Conservation (phyloP, 2,797 vertebrate genomes). For the Chelidonichthys spinosus region DNA sequence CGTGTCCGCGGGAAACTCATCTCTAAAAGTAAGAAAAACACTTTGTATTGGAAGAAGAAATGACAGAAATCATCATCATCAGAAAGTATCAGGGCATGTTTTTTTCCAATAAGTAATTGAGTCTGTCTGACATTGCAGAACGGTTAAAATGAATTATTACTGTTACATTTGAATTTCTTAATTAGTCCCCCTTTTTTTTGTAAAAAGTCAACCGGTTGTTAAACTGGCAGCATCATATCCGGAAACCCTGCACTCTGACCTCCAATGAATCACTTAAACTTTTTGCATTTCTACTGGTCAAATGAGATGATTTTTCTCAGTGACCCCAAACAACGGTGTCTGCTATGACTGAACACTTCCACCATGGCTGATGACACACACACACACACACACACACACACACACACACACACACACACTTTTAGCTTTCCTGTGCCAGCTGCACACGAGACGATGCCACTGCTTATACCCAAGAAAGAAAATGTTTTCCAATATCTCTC, state of each 20-base stretch:
- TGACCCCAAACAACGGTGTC: constrained; percentile 20
- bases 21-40: background rate
- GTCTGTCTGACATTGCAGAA: background rate
- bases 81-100: background rate
- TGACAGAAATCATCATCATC: background rate
- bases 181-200: background rate
- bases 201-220: background rate
- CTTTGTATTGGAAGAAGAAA: background rate
- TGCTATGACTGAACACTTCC: constrained; percentile 21
- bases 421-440: constrained; percentile 63
- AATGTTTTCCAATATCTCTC: constrained; percentile 73
- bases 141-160: background rate
- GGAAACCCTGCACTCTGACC: background rate
- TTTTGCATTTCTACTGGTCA: background rate
- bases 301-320: constrained; percentile 12
- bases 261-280: background rate
- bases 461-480: constrained; percentile 31
- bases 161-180: background rate
- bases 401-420: constrained; percentile 29
- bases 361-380: constrained; percentile 32
- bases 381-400: background rate
- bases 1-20: background rate
- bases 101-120: background rate
- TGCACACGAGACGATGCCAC: constrained; percentile 44
- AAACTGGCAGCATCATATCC: background rate